Percentiles rank a stretch among this genome's conserved stretches.
Conservation (phyloP, 1,140 invertebrate genomes). For the Medauroidea extradentata region DNA sequence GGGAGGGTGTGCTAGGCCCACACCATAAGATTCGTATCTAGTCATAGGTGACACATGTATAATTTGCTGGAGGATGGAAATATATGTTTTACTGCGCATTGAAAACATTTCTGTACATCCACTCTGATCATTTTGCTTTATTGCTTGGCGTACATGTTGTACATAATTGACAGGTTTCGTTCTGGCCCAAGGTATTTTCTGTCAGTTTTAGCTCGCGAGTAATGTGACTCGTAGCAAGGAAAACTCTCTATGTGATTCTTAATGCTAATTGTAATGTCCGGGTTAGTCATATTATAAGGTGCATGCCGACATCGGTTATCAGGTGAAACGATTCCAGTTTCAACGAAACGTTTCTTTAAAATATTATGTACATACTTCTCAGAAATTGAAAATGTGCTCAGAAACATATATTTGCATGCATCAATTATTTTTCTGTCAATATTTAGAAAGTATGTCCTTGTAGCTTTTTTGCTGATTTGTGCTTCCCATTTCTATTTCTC, state of each 20-base stretch:
- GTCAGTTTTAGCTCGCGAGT: conserved; percentile 9
- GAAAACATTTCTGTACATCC: conserved; percentile 4
- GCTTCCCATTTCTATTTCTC: no score
- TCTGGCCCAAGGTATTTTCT: conserved; percentile 11
- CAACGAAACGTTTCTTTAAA: conserved; percentile 3
- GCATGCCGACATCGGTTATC: conserved; percentile 1
- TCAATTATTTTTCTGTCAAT: conserved; percentile 1
- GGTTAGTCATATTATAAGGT: conserved; percentile 6
- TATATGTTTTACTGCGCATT: not conserved
- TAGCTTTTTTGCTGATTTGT: conserved; percentile 1
- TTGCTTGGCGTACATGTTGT: not conserved
- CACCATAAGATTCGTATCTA: not conserved
- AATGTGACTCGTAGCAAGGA: conserved; percentile 12
- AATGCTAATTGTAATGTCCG: conserved; percentile 5
- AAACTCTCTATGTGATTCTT: conserved; percentile 10
- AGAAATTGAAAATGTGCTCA: conserved; percentile 11
- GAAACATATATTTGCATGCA: conserved; percentile 9
- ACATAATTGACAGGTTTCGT: conserved; percentile 1
- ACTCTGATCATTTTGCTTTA: conserved; percentile 2
- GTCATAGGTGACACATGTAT: conserved; percentile 12
- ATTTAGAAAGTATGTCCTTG: conserved; percentile 3
- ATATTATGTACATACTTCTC: not conserved
- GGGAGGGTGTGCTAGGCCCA: no score
- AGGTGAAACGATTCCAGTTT: conserved; percentile 8
- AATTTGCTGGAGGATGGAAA: not conserved